Conservation (phyloP, 2,113 vertebrate species). For the Ranitomeya variabilis region DNA sequence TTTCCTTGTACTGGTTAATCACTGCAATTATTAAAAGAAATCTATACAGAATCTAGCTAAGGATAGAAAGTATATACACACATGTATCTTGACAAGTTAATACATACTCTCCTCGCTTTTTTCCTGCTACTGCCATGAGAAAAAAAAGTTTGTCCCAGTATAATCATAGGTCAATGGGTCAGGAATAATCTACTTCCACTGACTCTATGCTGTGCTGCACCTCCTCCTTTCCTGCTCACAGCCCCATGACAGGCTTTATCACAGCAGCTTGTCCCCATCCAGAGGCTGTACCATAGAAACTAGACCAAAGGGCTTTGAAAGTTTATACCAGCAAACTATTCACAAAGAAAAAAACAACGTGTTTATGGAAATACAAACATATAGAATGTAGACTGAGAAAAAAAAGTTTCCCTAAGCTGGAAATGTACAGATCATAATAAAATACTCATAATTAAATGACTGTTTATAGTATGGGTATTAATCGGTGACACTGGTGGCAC, state of each 20-base stretch:
- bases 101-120: not conserved
- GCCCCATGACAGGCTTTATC: constrained; percentile 17
- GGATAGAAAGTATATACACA: not conserved
- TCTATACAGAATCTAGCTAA: not conserved
- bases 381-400: not conserved
- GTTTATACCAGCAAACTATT: not conserved
- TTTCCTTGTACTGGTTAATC: not conserved
- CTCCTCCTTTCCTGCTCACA: not conserved
- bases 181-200: constrained; percentile 7
- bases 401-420: too few species aligned
- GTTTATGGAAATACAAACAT: not conserved
- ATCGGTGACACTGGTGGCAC: too few species aligned
- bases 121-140: not conserved
- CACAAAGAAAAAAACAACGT: not conserved
- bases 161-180: constrained; percentile 17
- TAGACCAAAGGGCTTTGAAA: not conserved
- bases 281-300: not conserved
- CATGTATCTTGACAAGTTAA: not conserved
- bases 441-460: too few species aligned
- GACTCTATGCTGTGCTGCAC: not conserved
- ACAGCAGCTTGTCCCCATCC: not conserved
- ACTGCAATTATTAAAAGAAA: not conserved
- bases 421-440: too few species aligned
- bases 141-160: not conserved
- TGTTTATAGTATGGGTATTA: too few species aligned